Evolutionary conservation across 2,113 vertebrate species (phyloP), one percentile per base, ranked within the genome.

Genomic region (Machaerirhynchus nigripectus): DNA sequence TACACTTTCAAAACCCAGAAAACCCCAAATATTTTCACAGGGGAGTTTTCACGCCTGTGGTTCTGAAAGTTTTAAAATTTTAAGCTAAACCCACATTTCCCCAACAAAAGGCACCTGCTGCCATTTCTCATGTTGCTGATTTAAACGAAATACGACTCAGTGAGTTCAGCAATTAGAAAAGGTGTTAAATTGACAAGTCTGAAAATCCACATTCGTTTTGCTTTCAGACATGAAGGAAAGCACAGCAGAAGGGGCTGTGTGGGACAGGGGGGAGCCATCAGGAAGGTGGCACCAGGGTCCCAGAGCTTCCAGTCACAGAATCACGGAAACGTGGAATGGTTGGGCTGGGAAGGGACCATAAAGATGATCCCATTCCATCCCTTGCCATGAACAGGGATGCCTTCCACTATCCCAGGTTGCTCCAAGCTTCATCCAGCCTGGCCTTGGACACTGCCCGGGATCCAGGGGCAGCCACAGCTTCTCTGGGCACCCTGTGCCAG

Each of bases 181-280:
- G 10, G 13, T 22, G 13, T 42, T 42, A 49, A 56, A 55, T 1
- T 19, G 15, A 42, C 44, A 49, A 23, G 15, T 24, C 31, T 47
- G 39, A 63, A 82, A 59, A n/a, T 7, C 22, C 47, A 23, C 27
- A 20, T 61, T 79, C 2, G 11, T 39, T 90, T 59, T 76, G 37
- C 81, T 80, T 64, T 80, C 30, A 23, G 53, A 12, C 11, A 6
- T 6, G 44, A 65, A 59, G 57, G 40, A 49, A 42, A 40, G 35
- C 35, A 28, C 0, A 1, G 27, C 1, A 9, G 0, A 3, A 70
- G 40, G 49, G 70, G 40, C 44, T 10, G 15, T 0, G 0, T 53
- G 65, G 75, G 42, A 56, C 31, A 52, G 26, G 6, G 1, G 5
- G 59, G 65, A 42, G 14, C 35, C 3, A 14, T 20, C 0, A 3